phyloP scores from a whole-genome alignment of 2,888 invertebrate species.

The Drosophila siamana region DNA sequence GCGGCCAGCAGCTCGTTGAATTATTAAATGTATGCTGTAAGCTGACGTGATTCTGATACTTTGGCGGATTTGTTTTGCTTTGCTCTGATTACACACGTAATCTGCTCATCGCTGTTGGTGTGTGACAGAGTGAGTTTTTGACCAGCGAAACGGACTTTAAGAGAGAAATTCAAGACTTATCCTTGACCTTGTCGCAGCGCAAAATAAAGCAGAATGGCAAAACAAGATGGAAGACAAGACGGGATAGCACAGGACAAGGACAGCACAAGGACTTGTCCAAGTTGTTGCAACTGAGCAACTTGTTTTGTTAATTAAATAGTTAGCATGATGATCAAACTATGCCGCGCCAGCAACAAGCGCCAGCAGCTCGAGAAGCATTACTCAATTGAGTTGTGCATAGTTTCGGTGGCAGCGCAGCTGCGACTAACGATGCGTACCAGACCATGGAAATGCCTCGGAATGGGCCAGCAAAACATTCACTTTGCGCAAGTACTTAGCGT shows the following conservation, averaged over 20 bases:
- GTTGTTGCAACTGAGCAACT: slow-evolving; percentile 18
- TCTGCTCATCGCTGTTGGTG: slow-evolving; percentile 32
- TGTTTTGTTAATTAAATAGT: slow-evolving; percentile 49
- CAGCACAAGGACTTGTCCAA: slow-evolving; percentile 4
- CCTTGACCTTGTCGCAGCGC: slow-evolving; percentile 29
- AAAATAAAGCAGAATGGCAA: background rate
- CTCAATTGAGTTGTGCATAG: slow-evolving; percentile 59
- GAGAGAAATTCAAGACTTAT: slow-evolving; percentile 1
- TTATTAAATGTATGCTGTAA: slow-evolving; percentile 65
- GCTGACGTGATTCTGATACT: slow-evolving; percentile 67
- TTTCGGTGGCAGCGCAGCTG: slow-evolving; percentile 51
- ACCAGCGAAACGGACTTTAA: slow-evolving; percentile 19
- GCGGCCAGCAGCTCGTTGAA: slow-evolving; percentile 53
- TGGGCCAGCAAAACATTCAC: slow-evolving; percentile 25
- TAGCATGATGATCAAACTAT: slow-evolving; percentile 29
- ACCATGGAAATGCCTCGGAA: slow-evolving; percentile 17
- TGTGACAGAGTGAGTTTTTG: slow-evolving; percentile 35
- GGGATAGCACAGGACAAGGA: background rate
- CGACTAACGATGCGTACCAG: slow-evolving; percentile 52
- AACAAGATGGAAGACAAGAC: background rate
- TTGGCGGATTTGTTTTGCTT: slow-evolving; percentile 49
- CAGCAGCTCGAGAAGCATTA: slow-evolving; percentile 22
- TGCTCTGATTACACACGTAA: slow-evolving; percentile 29
- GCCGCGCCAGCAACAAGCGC: background rate
- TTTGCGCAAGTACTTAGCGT: slow-evolving; percentile 56